A percentile compares a stretch with the other conserved stretches of the same genome.
These are phyloP conservation scores for Leptoclinus maculatus DNA, from an alignment of 2,797 vertebrate genomes.

Conservation along the genomic window DNA sequence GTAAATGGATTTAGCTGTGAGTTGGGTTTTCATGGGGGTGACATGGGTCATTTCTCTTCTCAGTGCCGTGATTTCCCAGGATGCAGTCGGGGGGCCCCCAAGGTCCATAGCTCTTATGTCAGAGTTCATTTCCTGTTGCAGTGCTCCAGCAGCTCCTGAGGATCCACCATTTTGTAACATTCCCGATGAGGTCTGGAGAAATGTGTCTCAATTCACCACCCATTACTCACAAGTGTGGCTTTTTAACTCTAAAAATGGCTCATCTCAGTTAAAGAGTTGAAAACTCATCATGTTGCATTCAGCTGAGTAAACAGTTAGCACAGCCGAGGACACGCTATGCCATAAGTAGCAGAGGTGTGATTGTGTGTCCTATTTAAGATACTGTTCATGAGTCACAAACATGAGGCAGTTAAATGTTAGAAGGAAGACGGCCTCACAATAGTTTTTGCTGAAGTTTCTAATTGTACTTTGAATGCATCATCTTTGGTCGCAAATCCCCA, in stretches of 20 bases:
- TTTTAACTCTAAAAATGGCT: background rate
- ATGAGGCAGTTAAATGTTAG: background rate
- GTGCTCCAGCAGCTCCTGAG: constrained; percentile 67
- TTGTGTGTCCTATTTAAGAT: background rate
- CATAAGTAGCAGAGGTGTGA: constrained; percentile 5
- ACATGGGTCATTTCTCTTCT: constrained; percentile 72
- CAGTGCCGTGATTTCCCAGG: constrained; percentile 80
- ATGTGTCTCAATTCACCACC: constrained; percentile 28
- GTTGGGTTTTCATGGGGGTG: constrained; percentile 51
- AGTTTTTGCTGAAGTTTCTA: constrained; percentile 27
- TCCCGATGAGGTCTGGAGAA: constrained; percentile 48
- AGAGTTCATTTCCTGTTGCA: constrained; percentile 84
- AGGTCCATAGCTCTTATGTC: constrained; percentile 81
- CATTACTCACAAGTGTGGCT: background rate
- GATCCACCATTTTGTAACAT: constrained; percentile 80
- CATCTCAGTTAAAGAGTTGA: constrained; percentile 5
- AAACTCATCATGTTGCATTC: background rate
- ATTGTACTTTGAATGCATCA: constrained; percentile 12
- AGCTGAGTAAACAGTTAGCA: constrained; percentile 17
- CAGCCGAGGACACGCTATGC: background rate
- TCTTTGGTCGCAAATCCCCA: constrained; percentile 2
- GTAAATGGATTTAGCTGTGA: constrained; percentile 49
- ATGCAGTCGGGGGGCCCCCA: constrained; percentile 73
- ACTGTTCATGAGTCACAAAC: constrained; percentile 12
- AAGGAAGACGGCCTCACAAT: constrained; percentile 4